Conservation (phyloP, 2,888 invertebrate genomes). For the Apoderus coryli region DNA sequence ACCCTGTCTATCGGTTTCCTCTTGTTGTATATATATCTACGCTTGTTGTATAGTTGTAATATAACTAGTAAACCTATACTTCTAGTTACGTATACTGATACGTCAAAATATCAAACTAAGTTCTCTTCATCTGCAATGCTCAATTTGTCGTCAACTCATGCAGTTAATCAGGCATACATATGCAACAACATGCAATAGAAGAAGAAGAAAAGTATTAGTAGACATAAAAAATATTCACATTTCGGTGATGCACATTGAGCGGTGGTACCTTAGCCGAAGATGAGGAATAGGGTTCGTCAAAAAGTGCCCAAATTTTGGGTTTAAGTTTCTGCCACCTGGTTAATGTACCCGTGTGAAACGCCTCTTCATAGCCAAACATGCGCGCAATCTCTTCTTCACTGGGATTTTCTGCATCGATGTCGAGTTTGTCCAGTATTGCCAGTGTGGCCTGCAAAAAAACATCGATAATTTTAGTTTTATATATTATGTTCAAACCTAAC, state of each 20-base stretch:
- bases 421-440: constrained; percentile 88
- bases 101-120: too few species aligned
- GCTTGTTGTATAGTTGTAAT: too few species aligned
- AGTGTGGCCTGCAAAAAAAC: constrained; percentile 73
- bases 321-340: constrained; percentile 82
- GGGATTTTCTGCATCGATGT: constrained; percentile 84
- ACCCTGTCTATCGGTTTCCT: too few species aligned
- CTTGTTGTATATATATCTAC: too few species aligned
- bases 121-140: too few species aligned
- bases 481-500: too few species aligned
- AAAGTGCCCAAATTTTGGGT: constrained; percentile 87
- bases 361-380: constrained; percentile 82
- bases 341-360: constrained; percentile 61
- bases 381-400: constrained; percentile 87
- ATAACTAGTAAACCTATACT: too few species aligned
- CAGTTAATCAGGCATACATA: too few species aligned
- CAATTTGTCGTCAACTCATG: too few species aligned
- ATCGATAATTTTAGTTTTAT: too few species aligned
- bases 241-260: constrained; percentile 59
- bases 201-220: constrained; percentile 11
- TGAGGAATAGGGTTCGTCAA: constrained; percentile 94
- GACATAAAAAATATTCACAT: constrained; percentile 27
- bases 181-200: too few species aligned
- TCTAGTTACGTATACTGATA: too few species aligned
- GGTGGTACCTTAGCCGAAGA: constrained; percentile 72